Evolutionary conservation across 2,888 invertebrate genomes (phyloP), one percentile per base, ranked within the genome.

Genomic region (Drosophila eohydei): DNA sequence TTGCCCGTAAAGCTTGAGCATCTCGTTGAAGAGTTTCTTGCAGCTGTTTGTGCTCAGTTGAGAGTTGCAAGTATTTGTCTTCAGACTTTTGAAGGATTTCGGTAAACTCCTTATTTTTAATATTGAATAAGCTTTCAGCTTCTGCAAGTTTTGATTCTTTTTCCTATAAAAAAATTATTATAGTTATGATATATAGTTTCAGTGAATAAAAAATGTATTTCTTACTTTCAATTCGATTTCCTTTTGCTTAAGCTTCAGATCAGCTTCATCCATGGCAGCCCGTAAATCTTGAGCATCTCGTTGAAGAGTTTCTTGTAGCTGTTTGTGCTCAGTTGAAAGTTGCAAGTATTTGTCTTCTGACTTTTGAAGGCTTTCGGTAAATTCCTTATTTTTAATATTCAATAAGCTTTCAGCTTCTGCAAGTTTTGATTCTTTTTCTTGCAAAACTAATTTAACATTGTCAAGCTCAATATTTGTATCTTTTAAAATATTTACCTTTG

Each of bases 391-490:
- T 44, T 71, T 83, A 4, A 11, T 11, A n/a, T 14, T 63, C 12
- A 80, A 32, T 55, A 55, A 48, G n/a, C 28, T 64, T 57, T 80
- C 78, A 6, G 69, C 55, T 41, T 50, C 34, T 14, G 36, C 16
- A 4, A 83, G 57, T 38, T 68, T 74, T 40, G 61, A 38, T 30
- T 80, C 46, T 21, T 66, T 66, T 32, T 73, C 66, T 34, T 71
- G 36, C 2, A 80, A 14, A 28, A 71, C 52, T 54, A 64, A 32
- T 44, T 86, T 48, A 11, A 83, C 40, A 44, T 7, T 74, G n/a
- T 92, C 93, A 59, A 93, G 92, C 79, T 92, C 92, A 21, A 75
- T 72, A 9, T 92, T 76, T 81, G 90, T 91, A 43, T 91, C 83
- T 50, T 82, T 81, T 43, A 94, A 76, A 14, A 69, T 68, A 73